Evolutionary conservation across 1,140 invertebrate genomes (phyloP), one percentile per base, ranked within the genome.

Genomic region (Aporrectodea caliginosa): DNA sequence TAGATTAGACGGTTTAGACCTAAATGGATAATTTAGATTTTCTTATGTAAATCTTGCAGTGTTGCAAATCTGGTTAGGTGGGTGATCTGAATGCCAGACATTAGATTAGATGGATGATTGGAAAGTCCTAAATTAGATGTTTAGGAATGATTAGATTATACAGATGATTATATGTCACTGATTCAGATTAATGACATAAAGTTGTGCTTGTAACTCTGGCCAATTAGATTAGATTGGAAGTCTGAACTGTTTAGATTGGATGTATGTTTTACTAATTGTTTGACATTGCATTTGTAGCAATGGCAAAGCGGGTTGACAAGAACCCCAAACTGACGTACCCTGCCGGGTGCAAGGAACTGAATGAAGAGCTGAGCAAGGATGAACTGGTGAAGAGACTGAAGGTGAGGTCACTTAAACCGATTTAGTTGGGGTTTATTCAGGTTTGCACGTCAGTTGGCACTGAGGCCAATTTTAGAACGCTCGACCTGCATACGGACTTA

Each of bases 311-410:
- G 32, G 32, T 71, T 22, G 79, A 80, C n/a, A 80, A 77, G 30
- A 32, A 69, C 27, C 79, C 68, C 77, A 88, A 89, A 82, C 82
- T 89, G 70, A 83, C 85, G 2, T 90, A 90, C 83, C 89, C 89
- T 32, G 78, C 87, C 73, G 88, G 88, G 1, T 90, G 89, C 80
- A 90, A 89, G 78, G 89, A 90, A 71, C 84, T 98, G 78, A 93
- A 92, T 81, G 95, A 97, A 88, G 96, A 98, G 90, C 90, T 98
- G 72, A 94, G 94, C 79, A 93, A 95, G 35, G 96, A 98, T 91
- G 97, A 98, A 88, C 90, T 98, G 69, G 96, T 98, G 83, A 90
- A 95, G 81, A 91, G 97, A 85, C 91, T 98, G 27, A 98, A 98
- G 92, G 94, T 95, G 89, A 82, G 71, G 33, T n/a, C 74, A 35